A percentile compares a stretch with the other conserved stretches of the same genome.
These are phyloP conservation scores for Miniopterus natalensis DNA, from an alignment of 2,113 vertebrate species.

Conservation along the genomic window DNA sequence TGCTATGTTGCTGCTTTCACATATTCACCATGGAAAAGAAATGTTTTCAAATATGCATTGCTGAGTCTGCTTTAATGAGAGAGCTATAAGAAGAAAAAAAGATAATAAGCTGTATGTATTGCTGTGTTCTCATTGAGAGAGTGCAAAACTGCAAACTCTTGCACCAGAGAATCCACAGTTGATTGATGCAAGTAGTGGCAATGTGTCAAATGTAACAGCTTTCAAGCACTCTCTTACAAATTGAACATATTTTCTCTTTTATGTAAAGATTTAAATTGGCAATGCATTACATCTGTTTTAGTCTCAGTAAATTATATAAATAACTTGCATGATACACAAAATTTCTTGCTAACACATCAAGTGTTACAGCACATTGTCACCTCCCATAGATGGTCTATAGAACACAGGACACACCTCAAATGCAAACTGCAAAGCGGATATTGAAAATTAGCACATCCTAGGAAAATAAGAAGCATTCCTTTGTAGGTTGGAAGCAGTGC, in stretches of 20 bases:
- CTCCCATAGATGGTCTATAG: constrained; percentile 50
- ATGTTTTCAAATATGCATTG: constrained; percentile 82
- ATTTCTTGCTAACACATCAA: constrained; percentile 74
- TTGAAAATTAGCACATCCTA: neutral
- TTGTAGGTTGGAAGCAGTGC: constrained; percentile 23
- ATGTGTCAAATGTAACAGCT: constrained; percentile 86
- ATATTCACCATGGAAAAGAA: constrained; percentile 68
- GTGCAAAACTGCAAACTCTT: constrained; percentile 79
- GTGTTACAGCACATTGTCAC: constrained; percentile 67
- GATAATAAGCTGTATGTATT: constrained; percentile 38
- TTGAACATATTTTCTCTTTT: constrained; percentile 82
- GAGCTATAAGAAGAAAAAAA: constrained; percentile 59
- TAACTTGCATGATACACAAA: constrained; percentile 74
- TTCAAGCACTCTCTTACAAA: constrained; percentile 85
- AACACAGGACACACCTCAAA: constrained; percentile 46
- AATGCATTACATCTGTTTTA: constrained; percentile 85
- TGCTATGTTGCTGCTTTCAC: constrained; percentile 68
- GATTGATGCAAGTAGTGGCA: constrained; percentile 85
- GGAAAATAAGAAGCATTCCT: constrained; percentile 47
- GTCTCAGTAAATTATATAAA: constrained; percentile 84
- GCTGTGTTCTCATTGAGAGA: constrained; percentile 5
- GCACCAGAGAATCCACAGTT: constrained; percentile 75
- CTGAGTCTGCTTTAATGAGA: constrained; percentile 71
- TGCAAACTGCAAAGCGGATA: constrained; percentile 40
- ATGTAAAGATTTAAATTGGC: constrained; percentile 86